Percentiles rank a stretch among this genome's conserved stretches.
Evolutionary conservation across 2,888 invertebrate species (phyloP).

Genomic region (Uropetala carovei): DNA sequence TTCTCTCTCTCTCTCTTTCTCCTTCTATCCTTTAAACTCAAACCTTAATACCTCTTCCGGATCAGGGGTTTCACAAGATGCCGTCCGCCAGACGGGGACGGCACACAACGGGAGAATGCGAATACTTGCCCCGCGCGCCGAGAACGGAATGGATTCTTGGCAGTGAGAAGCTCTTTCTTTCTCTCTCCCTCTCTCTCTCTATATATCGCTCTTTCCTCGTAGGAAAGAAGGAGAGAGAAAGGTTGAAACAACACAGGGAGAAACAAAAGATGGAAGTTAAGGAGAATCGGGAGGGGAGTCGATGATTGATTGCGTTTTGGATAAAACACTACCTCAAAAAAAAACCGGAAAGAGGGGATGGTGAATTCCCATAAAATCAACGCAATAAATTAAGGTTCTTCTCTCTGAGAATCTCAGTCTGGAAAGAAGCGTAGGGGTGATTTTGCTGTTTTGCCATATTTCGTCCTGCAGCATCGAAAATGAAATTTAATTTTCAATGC

Average conservation of each 20-base stretch:
- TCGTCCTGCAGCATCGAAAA: too few species aligned
- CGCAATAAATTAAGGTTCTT: background rate
- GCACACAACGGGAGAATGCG: background rate
- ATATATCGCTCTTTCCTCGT: too few species aligned
- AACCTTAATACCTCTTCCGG: background rate
- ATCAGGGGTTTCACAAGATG: constrained; percentile 16
- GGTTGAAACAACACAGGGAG: too few species aligned
- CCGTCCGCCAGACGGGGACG: background rate
- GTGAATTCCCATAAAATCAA: background rate
- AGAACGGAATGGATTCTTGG: background rate
- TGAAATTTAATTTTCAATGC: too few species aligned
- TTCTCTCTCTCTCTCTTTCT: background rate
- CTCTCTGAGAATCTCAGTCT: too few species aligned
- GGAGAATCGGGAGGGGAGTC: background rate
- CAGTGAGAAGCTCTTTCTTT: too few species aligned
- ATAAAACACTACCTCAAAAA: background rate
- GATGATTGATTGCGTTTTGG: background rate
- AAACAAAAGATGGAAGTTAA: too few species aligned
- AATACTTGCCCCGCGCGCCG: background rate
- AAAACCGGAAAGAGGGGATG: too few species aligned
- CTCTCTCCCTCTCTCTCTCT: too few species aligned
- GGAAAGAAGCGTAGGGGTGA: too few species aligned
- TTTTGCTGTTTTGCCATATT: too few species aligned
- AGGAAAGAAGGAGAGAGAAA: background rate
- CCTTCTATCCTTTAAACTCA: background rate